These are phyloP conservation scores for Epistrophella euchroma DNA, from an alignment of 2,888 invertebrate genomes.

Conservation along the genomic window DNA sequence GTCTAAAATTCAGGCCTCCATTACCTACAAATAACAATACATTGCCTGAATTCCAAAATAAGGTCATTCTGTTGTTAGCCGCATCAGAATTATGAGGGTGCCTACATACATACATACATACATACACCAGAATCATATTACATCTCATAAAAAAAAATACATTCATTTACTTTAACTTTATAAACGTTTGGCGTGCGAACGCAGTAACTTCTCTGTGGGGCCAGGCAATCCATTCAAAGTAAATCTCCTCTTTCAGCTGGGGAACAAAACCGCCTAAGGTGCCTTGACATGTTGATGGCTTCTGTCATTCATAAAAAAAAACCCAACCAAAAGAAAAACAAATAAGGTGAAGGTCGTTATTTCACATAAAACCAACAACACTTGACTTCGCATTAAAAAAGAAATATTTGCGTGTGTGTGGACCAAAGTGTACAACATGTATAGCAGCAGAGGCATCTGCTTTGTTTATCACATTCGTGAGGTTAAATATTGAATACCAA, in stretches of 20 bases:
- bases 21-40: background rate
- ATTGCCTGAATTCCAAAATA: conserved; percentile 2
- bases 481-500: conserved; percentile 50
- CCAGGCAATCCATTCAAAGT: conserved; percentile 39
- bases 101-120: too few relatives aligned
- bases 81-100: background rate
- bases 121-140: conserved; percentile 11
- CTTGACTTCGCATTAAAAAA: conserved; percentile 32
- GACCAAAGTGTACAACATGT: background rate
- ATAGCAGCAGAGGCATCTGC: conserved; percentile 40
- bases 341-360: conserved; percentile 61
- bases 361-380: conserved; percentile 24
- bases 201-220: conserved; percentile 14
- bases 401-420: background rate
- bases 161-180: conserved; percentile 6
- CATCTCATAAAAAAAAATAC: conserved; percentile 16
- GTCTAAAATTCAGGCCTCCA: background rate
- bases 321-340: conserved; percentile 1
- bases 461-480: conserved; percentile 63
- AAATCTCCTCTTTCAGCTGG: conserved; percentile 18
- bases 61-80: conserved; percentile 10
- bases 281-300: conserved; percentile 41
- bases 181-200: conserved; percentile 17
- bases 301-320: conserved; percentile 32
- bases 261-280: conserved; percentile 26